Evolutionary conservation across 2,888 invertebrate genomes (phyloP).

Genomic region (Lycocerus yunnanus): DNA sequence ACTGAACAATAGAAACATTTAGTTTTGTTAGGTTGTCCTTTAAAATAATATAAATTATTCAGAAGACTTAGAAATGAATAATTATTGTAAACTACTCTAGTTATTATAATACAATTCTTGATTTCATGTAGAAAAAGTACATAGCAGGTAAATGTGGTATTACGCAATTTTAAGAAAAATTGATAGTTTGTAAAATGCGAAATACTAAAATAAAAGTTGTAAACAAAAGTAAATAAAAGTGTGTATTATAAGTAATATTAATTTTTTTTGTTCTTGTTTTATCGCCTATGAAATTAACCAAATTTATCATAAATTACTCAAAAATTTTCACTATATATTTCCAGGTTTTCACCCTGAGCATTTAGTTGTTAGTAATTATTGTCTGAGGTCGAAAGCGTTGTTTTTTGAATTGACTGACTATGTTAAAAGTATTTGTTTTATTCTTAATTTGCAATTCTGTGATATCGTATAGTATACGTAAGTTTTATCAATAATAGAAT

Average conservation of each 20-base stretch:
- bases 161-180: not conserved
- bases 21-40: no score
- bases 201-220: not conserved
- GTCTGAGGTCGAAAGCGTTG: not conserved
- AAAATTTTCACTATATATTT: not conserved
- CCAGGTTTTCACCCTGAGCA: no score
- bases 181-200: not conserved
- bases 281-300: not conserved
- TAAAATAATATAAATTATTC: not conserved
- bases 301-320: not conserved
- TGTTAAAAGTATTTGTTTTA: not conserved
- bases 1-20: not conserved
- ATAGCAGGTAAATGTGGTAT: no score
- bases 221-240: not conserved
- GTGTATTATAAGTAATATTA: not conserved
- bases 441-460: not conserved
- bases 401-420: not conserved
- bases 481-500: not conserved
- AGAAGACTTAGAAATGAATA: not conserved
- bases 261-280: not conserved
- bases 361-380: not conserved
- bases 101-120: not conserved
- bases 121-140: not conserved
- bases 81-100: not conserved
- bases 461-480: not conserved